Base-by-base conservation (phyloP, 2,113 vertebrate species). In the Indri indri region DNA sequence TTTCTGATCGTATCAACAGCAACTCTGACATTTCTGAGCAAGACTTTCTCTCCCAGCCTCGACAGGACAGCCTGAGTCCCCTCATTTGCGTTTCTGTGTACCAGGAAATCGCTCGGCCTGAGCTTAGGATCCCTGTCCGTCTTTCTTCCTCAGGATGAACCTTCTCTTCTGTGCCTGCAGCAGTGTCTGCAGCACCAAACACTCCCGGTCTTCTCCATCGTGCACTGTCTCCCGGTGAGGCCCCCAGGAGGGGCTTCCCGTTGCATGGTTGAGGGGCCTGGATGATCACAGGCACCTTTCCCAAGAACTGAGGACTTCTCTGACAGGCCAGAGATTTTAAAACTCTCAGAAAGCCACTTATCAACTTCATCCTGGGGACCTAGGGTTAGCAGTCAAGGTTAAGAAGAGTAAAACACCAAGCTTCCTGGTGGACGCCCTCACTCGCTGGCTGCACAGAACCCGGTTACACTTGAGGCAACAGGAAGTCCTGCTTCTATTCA, bases 141-240 rank as follows among this genome's bases (percentile, higher is more conserved):
- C 87, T 50, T 54, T 45, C 20, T 32, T 71, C n/a, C 45, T 79
- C 63, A 25, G 11, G 50, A 20, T 40, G 16, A 74, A 68, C 47
- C 11, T 66, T 59, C 47, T 37, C 13, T 68, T 34, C 52, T 8
- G 30, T 3, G 20, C 37, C 70, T 34, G 20, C 22, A 32, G 8
- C 22, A n/a, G 27, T 0, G 8, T 6, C 14, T 5, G 2, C 25
- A 25, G 66, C n/a, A 8, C 4, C 5, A 52, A 63, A 74, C 3
- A 3, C 1, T 80, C 66, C 30, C 47, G 0, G 13, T 32, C 25
- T 32, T 68, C 37, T 82, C 45, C 47, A 54, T 23, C 77, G 59
- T 8, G 30, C 65, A 42, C 16, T 30, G 14, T 22, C 34, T 45
- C 57, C 57, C 47, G 6, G 14, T 17, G 8, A 82, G n/a, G 77